Conservation (phyloP, 2,888 invertebrate genomes). For the Ophonus ardosiacus region DNA sequence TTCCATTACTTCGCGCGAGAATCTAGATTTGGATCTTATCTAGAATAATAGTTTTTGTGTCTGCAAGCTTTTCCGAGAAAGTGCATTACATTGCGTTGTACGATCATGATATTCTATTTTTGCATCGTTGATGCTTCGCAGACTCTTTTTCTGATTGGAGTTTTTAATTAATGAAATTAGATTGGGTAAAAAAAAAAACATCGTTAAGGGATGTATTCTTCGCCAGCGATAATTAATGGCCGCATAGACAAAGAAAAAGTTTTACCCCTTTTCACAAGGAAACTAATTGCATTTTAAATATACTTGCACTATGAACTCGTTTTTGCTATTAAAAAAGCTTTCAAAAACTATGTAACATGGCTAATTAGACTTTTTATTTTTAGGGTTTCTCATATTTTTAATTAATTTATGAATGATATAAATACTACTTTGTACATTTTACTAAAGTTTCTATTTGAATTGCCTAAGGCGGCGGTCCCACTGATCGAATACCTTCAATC, state of each 20-base stretch:
- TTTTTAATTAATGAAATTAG: slow-evolving; percentile 25
- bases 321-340: neutral
- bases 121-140: neutral
- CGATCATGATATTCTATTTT: neutral
- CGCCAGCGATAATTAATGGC: slow-evolving; percentile 11
- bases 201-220: slow-evolving; percentile 2
- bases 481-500: too few relatives aligned
- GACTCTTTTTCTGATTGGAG: neutral
- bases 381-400: neutral
- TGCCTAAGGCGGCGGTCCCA: too few relatives aligned
- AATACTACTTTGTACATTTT: too few relatives aligned
- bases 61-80: neutral
- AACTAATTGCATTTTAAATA: slow-evolving; percentile 44
- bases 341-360: neutral
- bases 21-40: neutral
- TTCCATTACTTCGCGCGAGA: neutral
- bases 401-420: too few relatives aligned
- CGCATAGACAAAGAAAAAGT: slow-evolving; percentile 14
- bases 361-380: neutral
- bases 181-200: slow-evolving; percentile 15
- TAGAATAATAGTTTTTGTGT: slow-evolving; percentile 7
- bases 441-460: too few relatives aligned
- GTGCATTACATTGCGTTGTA: neutral
- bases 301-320: slow-evolving; percentile 11
- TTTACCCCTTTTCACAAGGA: neutral